Conservation (phyloP, 2,888 invertebrate species). For the Oligia strigilis region DNA sequence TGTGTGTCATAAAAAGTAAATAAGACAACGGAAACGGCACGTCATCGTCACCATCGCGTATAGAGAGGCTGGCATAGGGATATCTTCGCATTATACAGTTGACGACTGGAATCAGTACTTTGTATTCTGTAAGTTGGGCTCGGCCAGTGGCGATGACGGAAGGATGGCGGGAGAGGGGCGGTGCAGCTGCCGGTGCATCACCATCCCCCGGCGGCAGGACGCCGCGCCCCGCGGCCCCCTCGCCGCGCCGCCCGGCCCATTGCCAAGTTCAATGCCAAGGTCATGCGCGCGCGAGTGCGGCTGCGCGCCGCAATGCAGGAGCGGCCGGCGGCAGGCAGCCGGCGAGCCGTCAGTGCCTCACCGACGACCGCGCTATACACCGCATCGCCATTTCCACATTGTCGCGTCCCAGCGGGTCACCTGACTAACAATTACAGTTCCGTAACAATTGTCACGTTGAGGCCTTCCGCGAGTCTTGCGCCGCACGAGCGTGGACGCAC, state of each 20-base stretch:
- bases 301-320: constrained; percentile 93
- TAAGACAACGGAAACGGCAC: constrained; percentile 44
- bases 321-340: constrained; percentile 85
- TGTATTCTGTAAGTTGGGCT: constrained; percentile 69
- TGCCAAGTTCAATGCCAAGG: constrained; percentile 96
- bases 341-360: constrained; percentile 86
- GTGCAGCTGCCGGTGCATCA: constrained; percentile 88
- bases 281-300: constrained; percentile 92
- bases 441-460: constrained; percentile 61
- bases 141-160: constrained; percentile 76
- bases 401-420: constrained; percentile 74
- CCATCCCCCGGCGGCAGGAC: constrained; percentile 73
- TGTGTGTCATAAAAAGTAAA: constrained; percentile 50
- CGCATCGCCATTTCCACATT: constrained; percentile 77
- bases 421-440: constrained; percentile 73
- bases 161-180: constrained; percentile 83
- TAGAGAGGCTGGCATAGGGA: constrained; percentile 41
- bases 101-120: constrained; percentile 59
- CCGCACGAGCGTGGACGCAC: constrained; percentile 38
- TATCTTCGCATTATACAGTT: constrained; percentile 48
- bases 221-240: constrained; percentile 61
- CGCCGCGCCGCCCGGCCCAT: constrained; percentile 88
- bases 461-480: constrained; percentile 47
- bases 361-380: constrained; percentile 83
- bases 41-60: constrained; percentile 26